phyloP scores from a whole-genome alignment of 2,113 vertebrate genomes.

The Ibidorhyncha struthersii region DNA sequence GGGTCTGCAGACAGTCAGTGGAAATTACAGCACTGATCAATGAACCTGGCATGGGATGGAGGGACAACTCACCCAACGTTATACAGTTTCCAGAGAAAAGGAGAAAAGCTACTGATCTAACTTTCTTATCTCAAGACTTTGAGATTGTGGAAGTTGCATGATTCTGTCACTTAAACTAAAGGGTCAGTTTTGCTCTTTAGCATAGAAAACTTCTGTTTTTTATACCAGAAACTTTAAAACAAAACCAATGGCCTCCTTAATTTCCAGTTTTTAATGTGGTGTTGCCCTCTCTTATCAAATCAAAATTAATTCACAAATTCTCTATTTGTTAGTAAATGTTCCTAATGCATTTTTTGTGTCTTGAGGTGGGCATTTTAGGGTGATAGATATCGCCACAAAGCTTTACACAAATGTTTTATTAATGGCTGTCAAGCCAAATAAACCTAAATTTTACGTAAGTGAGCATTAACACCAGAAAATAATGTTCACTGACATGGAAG shows the following conservation, averaged over 20 bases:
- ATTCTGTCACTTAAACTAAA: neutral
- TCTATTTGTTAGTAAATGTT: neutral
- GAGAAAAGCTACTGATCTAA: neutral
- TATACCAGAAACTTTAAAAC: neutral
- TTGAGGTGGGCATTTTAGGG: neutral
- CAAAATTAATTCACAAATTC: neutral
- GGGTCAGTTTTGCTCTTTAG: neutral
- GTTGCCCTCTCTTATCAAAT: neutral
- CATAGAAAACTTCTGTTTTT: neutral
- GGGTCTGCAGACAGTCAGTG: neutral
- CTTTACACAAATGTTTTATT: neutral
- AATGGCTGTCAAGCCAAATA: neutral
- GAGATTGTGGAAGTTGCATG: neutral
- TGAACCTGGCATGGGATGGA: accelerated
- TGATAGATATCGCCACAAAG: neutral
- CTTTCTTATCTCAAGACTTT: neutral
- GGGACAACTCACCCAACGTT: neutral
- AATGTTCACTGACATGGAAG: neutral
- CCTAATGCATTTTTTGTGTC: neutral
- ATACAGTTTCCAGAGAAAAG: neutral
- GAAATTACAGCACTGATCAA: neutral
- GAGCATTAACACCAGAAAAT: neutral
- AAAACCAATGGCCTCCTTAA: neutral
- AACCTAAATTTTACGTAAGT: neutral
- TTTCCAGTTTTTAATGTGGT: neutral